These are phyloP conservation scores for Brachionus paranguensis DNA, from an alignment of 1,140 invertebrate species.

Conservation along the genomic window DNA sequence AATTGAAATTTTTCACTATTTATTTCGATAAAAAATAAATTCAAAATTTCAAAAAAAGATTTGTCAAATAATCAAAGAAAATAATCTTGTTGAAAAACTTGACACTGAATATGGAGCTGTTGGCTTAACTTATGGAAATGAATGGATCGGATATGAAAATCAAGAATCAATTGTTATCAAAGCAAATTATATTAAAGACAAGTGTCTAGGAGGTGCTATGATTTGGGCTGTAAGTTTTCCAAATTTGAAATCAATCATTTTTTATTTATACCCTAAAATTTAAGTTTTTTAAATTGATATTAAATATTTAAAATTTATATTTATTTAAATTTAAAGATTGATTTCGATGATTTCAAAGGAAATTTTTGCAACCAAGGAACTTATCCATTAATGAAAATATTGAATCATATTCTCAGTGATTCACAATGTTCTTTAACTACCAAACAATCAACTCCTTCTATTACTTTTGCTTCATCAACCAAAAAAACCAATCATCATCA, in stretches of 20 bases:
- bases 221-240: conserved; percentile 42
- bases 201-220: conserved; percentile 33
- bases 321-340: not conserved
- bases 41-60: not conserved
- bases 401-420: conserved; percentile 57
- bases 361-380: conserved; percentile 70
- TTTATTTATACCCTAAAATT: not conserved
- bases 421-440: not conserved
- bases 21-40: too few relatives aligned
- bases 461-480: not conserved
- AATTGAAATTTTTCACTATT: not conserved
- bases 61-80: conserved; percentile 43
- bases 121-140: conserved; percentile 69
- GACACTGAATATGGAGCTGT: conserved; percentile 67
- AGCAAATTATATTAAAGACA: conserved; percentile 40
- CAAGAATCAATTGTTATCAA: conserved; percentile 46
- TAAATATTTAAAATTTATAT: not conserved
- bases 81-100: conserved; percentile 48
- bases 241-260: not conserved
- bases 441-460: not conserved
- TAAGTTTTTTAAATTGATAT: not conserved
- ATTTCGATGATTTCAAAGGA: conserved; percentile 47
- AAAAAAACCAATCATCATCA: not conserved
- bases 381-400: conserved; percentile 81
- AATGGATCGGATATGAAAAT: conserved; percentile 91